Conservation (phyloP, 1,140 invertebrate species). For the Sinonovacula constricta region DNA sequence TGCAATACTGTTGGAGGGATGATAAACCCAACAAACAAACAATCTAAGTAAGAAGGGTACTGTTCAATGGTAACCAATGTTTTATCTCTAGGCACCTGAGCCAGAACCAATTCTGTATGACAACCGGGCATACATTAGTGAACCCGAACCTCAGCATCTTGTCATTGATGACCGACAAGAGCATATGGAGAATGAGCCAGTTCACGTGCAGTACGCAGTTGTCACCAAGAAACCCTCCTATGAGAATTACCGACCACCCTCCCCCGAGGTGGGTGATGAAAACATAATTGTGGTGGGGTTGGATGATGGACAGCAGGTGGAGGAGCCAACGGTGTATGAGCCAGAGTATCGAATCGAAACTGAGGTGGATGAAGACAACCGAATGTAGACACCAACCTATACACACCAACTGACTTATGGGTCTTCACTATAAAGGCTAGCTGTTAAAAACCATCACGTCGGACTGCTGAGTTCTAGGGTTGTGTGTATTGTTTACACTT, state of each 20-base stretch:
- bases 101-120: slow-evolving; percentile 42
- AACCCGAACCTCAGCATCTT: not conserved
- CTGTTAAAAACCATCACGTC: too few species aligned
- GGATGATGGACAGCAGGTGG: slow-evolving; percentile 6
- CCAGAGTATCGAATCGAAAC: slow-evolving; percentile 37
- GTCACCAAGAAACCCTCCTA: slow-evolving; percentile 1
- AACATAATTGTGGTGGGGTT: slow-evolving; percentile 37
- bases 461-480: too few species aligned
- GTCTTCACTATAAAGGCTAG: too few species aligned
- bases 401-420: too few species aligned
- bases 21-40: not conserved
- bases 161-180: not conserved
- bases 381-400: too few species aligned
- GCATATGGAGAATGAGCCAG: slow-evolving; percentile 17
- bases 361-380: too few species aligned
- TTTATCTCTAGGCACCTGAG: slow-evolving; percentile 3
- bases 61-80: not conserved
- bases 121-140: slow-evolving; percentile 19
- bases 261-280: slow-evolving; percentile 12
- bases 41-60: not conserved
- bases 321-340: not conserved
- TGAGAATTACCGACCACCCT: not conserved
- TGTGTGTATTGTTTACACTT: too few species aligned
- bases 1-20: not conserved
- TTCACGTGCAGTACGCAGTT: slow-evolving; percentile 48